Conservation (phyloP, 2,888 invertebrate species). For the Agrotis exclamationis region DNA sequence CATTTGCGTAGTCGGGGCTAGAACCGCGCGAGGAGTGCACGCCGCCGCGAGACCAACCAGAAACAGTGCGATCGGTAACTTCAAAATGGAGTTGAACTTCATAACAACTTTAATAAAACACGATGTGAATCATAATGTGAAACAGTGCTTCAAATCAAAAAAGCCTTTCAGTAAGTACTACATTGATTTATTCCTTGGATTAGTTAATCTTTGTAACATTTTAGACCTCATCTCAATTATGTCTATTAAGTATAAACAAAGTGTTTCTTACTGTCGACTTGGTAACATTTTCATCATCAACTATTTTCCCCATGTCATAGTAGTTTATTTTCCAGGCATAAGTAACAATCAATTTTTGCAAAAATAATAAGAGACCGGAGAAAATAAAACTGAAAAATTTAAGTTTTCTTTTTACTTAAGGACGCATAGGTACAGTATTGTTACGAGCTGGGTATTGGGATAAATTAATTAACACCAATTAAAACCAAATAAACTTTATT, state of each 20-base stretch:
- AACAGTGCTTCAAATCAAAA: constrained; percentile 88
- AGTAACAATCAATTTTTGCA: no score
- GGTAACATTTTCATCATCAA: neutral
- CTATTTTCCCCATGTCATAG: no score
- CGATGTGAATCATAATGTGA: constrained; percentile 89
- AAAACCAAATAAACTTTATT: no score
- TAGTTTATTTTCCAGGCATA: no score
- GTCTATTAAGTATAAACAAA: no score
- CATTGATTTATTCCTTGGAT: neutral
- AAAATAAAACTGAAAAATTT: neutral
- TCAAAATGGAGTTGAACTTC: constrained; percentile 87
- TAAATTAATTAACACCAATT: no score
- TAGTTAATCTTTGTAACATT: neutral
- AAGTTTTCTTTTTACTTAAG: neutral
- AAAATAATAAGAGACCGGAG: no score
- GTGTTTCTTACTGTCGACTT: neutral
- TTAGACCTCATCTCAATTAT: no score
- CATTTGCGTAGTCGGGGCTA: constrained; percentile 76
- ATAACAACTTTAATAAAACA: constrained; percentile 86
- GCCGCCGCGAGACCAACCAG: constrained; percentile 58
- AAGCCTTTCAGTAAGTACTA: constrained; percentile 83
- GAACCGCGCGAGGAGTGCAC: constrained; percentile 71
- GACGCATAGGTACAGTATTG: no score
- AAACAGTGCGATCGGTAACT: constrained; percentile 55
- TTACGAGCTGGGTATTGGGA: no score